Conservation (phyloP, 2,113 vertebrate genomes). For the Toxotes jaculatrix region DNA sequence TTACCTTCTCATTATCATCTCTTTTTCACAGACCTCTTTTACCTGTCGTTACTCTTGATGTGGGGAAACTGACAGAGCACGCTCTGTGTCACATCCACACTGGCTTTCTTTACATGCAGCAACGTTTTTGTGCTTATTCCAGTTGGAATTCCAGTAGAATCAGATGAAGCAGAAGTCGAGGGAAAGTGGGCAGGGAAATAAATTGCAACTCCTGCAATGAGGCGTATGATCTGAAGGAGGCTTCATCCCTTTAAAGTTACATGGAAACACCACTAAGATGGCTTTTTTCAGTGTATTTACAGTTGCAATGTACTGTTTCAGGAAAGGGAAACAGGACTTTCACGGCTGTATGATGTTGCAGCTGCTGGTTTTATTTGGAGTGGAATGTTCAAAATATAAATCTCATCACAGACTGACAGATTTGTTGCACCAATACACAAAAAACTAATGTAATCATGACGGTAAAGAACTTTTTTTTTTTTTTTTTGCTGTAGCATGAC, state of each 20-base stretch:
- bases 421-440: constrained; percentile 4
- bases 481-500: not conserved
- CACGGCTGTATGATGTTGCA: not conserved
- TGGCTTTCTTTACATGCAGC: constrained; percentile 45
- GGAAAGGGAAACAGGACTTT: constrained; percentile 19
- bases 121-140: not conserved
- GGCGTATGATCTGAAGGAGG: not conserved
- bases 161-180: not conserved
- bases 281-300: not conserved
- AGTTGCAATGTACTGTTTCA: not conserved
- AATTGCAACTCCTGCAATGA: not conserved
- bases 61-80: constrained; percentile 14
- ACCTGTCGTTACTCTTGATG: constrained; percentile 7
- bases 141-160: not conserved
- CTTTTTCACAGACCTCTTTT: constrained; percentile 24
- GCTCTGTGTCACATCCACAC: not conserved
- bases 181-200: not conserved
- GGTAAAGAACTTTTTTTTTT: not conserved
- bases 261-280: not conserved
- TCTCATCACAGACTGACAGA: not conserved
- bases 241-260: not conserved
- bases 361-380: constrained; percentile 4
- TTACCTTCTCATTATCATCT: constrained; percentile 2
- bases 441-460: not conserved
- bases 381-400: not conserved